Base-by-base conservation (phyloP, 2,797 vertebrate species). In the Karalla daura region DNA sequence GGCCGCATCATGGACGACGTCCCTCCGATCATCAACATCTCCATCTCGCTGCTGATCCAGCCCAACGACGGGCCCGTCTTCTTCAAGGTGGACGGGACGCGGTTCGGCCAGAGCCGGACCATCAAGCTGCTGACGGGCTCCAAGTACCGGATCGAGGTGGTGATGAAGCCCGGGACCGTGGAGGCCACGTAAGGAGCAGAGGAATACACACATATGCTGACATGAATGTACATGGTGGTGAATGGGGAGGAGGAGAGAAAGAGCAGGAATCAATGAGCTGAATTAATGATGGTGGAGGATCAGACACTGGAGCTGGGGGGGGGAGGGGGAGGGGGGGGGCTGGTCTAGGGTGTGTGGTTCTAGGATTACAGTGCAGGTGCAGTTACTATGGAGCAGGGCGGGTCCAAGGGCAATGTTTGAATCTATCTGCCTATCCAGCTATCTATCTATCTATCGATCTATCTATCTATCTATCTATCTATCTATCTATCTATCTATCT, bases 81-180 rank as follows among this genome's bases (percentile, higher is more conserved):
- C 78, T 99, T 95, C 83, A 99, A 99, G 89, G 98, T 98, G 91
- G 98, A 99, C 79, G 97, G 98, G 13, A 96, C 96, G 76, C 88
- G 98, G 4, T 99, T 99, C 85, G 98, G 97, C 9, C 98, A 98
- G 92, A 98, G 82, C 90, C 88, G 98, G 59, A 99, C 98, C 70
- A 98, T 99, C 89, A 99, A 99, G 75, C 91, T 99, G 88, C 94
- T 99, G 30, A 99, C 97, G 0, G 98, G 98, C 10, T 97, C 98
- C 70, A 98, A 98, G 39, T 99, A 99, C 92, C 95, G 95, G 89
- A 95, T 99, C 81, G 94, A 97, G 86, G 94, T 99, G 87, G 91
- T 92, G 50, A 28, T 97, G 20, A 97, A 96, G 83, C 98, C 98
- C 15, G 95, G 95, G n/a, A 94, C 80, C 61, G 86, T 95, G 23